phyloP scores from a whole-genome alignment of 2,888 invertebrate species.

The Muschampia plurimacula region DNA sequence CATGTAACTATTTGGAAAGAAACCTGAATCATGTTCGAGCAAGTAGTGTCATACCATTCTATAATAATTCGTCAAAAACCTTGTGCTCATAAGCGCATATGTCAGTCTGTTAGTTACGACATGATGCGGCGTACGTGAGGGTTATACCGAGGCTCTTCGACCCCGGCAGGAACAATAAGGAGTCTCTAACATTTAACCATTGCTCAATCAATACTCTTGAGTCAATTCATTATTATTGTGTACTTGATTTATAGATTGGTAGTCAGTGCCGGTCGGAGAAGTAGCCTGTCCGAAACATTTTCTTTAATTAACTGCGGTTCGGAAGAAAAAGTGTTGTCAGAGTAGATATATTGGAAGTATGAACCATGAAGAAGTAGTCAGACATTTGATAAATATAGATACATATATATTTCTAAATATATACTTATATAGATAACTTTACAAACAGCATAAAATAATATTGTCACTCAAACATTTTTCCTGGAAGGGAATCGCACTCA shows the following conservation, averaged over 20 bases:
- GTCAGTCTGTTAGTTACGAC: conserved; percentile 22
- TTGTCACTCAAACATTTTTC: too few relatives aligned
- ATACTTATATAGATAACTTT: too few relatives aligned
- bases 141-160: conserved; percentile 25
- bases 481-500: too few relatives aligned
- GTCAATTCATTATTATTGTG: neutral
- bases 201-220: conserved; percentile 15
- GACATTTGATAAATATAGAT: too few relatives aligned
- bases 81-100: conserved; percentile 25
- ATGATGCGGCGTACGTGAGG: conserved; percentile 32
- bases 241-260: neutral
- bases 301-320: too few relatives aligned
- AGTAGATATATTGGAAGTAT: too few relatives aligned
- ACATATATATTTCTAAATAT: too few relatives aligned
- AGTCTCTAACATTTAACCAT: conserved; percentile 29
- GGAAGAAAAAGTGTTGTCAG: too few relatives aligned
- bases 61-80: conserved; percentile 22
- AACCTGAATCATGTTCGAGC: neutral
- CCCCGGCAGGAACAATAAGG: conserved; percentile 30
- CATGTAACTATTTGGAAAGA: neutral
- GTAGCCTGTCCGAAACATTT: too few relatives aligned
- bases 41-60: conserved; percentile 1
- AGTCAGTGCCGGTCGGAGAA: neutral
- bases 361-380: too few relatives aligned
- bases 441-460: too few relatives aligned